Conservation (phyloP, 2,113 vertebrate genomes). For the Rhea americana region DNA sequence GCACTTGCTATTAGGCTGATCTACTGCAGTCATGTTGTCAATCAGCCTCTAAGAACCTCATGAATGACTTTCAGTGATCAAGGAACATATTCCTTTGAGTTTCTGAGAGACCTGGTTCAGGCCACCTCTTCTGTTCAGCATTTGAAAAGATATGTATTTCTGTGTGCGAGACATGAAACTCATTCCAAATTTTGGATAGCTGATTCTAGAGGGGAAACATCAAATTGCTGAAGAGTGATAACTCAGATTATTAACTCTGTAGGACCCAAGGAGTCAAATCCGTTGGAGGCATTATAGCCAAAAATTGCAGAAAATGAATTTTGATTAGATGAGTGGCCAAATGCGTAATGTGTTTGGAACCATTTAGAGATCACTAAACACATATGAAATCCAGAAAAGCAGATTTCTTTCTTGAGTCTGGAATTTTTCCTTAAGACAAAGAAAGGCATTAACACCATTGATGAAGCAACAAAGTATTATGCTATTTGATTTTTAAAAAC, state of each 20-base stretch:
- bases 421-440: neutral
- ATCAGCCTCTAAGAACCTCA: neutral
- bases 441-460: neutral
- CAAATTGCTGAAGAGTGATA: neutral
- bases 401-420: neutral
- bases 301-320: neutral
- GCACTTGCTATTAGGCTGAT: neutral
- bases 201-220: neutral
- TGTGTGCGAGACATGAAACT: neutral
- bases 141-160: neutral
- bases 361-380: neutral
- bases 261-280: neutral
- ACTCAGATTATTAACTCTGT: neutral
- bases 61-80: neutral
- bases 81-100: neutral
- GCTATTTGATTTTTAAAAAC: neutral
- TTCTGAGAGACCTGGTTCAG: neutral
- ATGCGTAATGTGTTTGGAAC: neutral
- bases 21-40: neutral
- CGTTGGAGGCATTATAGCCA: neutral
- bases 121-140: neutral
- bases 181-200: neutral
- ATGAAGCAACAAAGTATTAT: neutral
- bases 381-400: neutral
- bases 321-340: neutral